Conservation (phyloP, 2,113 vertebrate genomes). For the Vulpes lagopus region DNA sequence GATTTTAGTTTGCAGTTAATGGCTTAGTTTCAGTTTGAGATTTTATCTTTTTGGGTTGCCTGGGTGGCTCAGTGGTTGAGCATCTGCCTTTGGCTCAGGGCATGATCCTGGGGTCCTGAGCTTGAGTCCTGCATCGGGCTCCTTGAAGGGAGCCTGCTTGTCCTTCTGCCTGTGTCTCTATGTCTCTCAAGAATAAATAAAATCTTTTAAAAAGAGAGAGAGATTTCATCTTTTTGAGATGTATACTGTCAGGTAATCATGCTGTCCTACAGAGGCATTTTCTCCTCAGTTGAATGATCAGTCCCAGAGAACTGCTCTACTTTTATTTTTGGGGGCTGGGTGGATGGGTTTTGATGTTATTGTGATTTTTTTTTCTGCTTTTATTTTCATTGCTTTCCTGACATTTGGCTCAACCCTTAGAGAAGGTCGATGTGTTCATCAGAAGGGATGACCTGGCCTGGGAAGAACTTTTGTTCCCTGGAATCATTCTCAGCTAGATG, state of each 20-base stretch:
- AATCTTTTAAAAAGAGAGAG: neutral
- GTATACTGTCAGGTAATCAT: neutral
- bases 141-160: no score
- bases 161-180: no score
- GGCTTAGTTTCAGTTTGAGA: neutral
- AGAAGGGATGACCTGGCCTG: neutral
- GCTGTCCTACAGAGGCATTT: neutral
- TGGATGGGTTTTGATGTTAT: neutral
- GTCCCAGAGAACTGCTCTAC: neutral
- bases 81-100: no score
- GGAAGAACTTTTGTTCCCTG: neutral
- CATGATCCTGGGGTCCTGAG: no score
- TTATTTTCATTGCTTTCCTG: neutral
- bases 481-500: neutral
- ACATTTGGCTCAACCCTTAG: neutral
- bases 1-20: neutral
- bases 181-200: no score
- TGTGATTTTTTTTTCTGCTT: neutral
- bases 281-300: neutral
- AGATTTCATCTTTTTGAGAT: neutral
- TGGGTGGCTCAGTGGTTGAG: no score
- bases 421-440: neutral
- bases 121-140: no score
- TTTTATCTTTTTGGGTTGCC: neutral
- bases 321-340: neutral